Conservation (phyloP, 1,140 invertebrate genomes). For the Glomeris maerens region DNA sequence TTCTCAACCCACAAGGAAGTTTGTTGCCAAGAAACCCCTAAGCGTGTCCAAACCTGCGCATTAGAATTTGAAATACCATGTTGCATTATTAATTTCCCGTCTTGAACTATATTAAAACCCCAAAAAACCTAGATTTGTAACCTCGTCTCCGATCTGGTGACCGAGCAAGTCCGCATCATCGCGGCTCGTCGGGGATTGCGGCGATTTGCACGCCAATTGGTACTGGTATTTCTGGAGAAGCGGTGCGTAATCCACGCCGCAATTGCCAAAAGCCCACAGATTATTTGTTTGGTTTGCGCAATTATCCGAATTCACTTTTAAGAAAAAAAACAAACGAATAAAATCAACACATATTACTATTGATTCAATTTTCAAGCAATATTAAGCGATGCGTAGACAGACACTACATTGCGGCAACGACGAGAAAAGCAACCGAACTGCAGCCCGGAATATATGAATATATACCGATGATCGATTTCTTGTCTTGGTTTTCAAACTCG, state of each 20-base stretch:
- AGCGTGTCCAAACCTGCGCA: constrained; percentile 28
- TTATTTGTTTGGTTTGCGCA: constrained; percentile 10
- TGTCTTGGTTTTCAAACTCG: background rate
- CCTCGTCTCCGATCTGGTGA: constrained; percentile 20
- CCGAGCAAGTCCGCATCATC: constrained; percentile 18
- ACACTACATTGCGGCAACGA: too few relatives aligned
- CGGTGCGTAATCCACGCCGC: constrained; percentile 24
- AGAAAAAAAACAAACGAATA: too few relatives aligned
- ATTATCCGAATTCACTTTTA: too few relatives aligned
- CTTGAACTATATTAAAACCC: too few relatives aligned
- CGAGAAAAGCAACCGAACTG: constrained; percentile 1
- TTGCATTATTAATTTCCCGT: too few relatives aligned
- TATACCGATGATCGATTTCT: background rate
- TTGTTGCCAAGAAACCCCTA: constrained; percentile 26
- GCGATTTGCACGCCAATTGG: constrained; percentile 25
- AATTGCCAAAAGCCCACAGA: constrained; percentile 26
- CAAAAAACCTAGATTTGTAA: too few relatives aligned
- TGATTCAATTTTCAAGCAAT: too few relatives aligned
- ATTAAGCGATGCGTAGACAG: too few relatives aligned
- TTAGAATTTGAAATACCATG: too few relatives aligned
- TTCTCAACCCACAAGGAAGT: constrained; percentile 31
- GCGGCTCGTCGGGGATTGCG: constrained; percentile 20
- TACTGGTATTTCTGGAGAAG: constrained; percentile 27
- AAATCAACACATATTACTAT: too few relatives aligned
- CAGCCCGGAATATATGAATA: background rate